Conservation (phyloP, 2,888 invertebrate species). For the Elegia similella region DNA sequence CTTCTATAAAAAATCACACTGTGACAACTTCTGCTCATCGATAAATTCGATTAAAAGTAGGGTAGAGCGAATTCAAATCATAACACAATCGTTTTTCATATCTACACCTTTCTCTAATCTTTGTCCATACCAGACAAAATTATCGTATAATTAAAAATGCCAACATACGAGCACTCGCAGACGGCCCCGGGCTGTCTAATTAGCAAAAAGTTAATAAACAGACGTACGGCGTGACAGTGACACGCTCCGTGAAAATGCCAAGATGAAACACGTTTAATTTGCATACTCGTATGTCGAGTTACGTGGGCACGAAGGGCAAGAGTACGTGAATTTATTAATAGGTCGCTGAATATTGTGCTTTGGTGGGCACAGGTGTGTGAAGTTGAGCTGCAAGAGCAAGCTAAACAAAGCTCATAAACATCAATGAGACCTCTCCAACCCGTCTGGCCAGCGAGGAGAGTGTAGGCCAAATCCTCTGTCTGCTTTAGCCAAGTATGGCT, state of each 20-base stretch:
- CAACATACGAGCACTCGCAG: slow-evolving; percentile 74
- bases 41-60: too few species aligned
- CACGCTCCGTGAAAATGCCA: slow-evolving; percentile 77
- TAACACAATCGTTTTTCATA: background rate
- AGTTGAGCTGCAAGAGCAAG: background rate
- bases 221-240: slow-evolving; percentile 76
- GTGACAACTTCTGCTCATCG: too few species aligned
- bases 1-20: too few species aligned
- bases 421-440: too few species aligned
- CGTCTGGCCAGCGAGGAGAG: too few species aligned
- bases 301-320: slow-evolving; percentile 34
- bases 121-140: slow-evolving; percentile 47
- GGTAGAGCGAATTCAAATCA: too few species aligned
- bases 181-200: slow-evolving; percentile 73
- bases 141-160: slow-evolving; percentile 79
- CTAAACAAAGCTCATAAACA: too few species aligned
- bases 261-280: slow-evolving; percentile 80
- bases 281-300: slow-evolving; percentile 58
- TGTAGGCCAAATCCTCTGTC: too few species aligned
- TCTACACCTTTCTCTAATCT: background rate
- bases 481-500: too few species aligned
- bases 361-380: background rate
- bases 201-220: slow-evolving; percentile 81
- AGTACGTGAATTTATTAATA: slow-evolving; percentile 14
- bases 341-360: slow-evolving; percentile 7